Percentiles rank a stretch among this genome's conserved stretches.
These are phyloP conservation scores for Thera obeliscata DNA, from an alignment of 2,888 invertebrate species.

Conservation along the genomic window DNA sequence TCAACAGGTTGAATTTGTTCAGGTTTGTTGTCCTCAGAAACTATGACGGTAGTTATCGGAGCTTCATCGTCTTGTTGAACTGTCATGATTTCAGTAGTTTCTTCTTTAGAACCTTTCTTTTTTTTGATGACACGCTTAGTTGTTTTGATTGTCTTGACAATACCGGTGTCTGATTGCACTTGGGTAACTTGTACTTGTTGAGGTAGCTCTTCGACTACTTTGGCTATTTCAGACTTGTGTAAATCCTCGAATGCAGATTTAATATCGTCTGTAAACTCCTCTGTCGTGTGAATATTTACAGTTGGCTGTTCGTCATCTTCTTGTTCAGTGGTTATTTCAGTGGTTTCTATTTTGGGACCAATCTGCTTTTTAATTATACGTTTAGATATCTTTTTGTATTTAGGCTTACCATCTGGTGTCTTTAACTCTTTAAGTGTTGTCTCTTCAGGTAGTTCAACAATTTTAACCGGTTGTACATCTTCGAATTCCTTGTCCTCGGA, in stretches of 20 bases:
- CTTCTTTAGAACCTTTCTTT: constrained; percentile 47
- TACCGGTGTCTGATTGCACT: constrained; percentile 57
- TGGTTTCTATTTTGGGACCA: constrained; percentile 50
- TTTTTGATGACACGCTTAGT: constrained; percentile 58
- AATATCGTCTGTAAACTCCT: constrained; percentile 40
- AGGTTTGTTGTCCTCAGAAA: constrained; percentile 41
- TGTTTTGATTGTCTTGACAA: constrained; percentile 50
- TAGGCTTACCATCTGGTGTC: constrained; percentile 46
- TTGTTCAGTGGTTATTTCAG: constrained; percentile 43
- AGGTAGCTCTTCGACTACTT: constrained; percentile 55
- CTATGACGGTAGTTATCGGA: constrained; percentile 52
- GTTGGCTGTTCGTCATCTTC: constrained; percentile 40
- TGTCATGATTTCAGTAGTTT: constrained; percentile 71
- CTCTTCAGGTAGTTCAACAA: constrained; percentile 61
- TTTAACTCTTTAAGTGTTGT: constrained; percentile 61
- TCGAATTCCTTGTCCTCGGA: constrained; percentile 52
- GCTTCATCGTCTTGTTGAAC: constrained; percentile 65
- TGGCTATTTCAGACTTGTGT: constrained; percentile 48
- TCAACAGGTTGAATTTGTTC: constrained; percentile 40
- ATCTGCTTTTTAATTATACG: constrained; percentile 35
- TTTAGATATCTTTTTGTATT: constrained; percentile 45
- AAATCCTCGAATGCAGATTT: constrained; percentile 41
- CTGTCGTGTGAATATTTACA: constrained; percentile 45
- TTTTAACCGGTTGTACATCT: constrained; percentile 20
- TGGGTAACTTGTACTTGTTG: constrained; percentile 33